Evolutionary conservation across 2,888 invertebrate genomes (phyloP).

Genomic region (Zhengitettix transpicula): DNA sequence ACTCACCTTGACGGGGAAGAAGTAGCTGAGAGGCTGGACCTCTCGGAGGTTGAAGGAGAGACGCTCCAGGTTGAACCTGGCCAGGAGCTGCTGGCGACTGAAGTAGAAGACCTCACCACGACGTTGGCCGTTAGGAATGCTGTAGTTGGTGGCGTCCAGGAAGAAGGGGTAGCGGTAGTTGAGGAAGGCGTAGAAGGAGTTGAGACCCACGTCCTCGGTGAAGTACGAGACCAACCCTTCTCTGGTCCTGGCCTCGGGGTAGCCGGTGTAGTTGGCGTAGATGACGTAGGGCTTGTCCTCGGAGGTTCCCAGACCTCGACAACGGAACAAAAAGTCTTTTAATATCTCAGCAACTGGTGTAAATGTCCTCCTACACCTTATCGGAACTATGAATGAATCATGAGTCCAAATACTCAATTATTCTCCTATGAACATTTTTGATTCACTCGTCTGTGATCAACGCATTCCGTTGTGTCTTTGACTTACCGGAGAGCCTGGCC

Average conservation of each 20-base stretch:
- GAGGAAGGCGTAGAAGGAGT: constrained; percentile 47
- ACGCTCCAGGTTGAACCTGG: constrained; percentile 59
- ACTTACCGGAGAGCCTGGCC: constrained; percentile 4
- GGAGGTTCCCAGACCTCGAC: not conserved
- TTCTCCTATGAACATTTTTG: too few species aligned
- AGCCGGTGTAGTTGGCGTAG: constrained; percentile 11
- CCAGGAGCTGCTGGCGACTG: constrained; percentile 46
- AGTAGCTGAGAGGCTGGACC: constrained; percentile 38
- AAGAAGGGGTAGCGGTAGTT: constrained; percentile 45
- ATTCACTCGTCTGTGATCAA: too few species aligned
- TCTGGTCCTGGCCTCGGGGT: constrained; percentile 2
- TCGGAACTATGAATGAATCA: too few species aligned
- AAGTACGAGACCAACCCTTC: constrained; percentile 36
- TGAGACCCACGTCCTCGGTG: constrained; percentile 52
- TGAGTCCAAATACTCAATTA: too few species aligned
- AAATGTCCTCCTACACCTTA: too few species aligned
- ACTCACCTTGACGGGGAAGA: constrained; percentile 16
- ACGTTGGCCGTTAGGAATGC: constrained; percentile 26
- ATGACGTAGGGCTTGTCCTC: constrained; percentile 7
- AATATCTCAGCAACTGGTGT: too few species aligned
- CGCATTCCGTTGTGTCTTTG: too few species aligned
- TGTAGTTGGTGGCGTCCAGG: constrained; percentile 31
- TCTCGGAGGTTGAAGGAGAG: constrained; percentile 51
- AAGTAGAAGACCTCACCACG: constrained; percentile 29
- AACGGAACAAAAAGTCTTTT: too few species aligned